Evolutionary conservation across 2,113 vertebrate genomes (phyloP), one percentile per base, ranked within the genome.

Genomic region (Pseudorhombus dupliciocellatus): DNA sequence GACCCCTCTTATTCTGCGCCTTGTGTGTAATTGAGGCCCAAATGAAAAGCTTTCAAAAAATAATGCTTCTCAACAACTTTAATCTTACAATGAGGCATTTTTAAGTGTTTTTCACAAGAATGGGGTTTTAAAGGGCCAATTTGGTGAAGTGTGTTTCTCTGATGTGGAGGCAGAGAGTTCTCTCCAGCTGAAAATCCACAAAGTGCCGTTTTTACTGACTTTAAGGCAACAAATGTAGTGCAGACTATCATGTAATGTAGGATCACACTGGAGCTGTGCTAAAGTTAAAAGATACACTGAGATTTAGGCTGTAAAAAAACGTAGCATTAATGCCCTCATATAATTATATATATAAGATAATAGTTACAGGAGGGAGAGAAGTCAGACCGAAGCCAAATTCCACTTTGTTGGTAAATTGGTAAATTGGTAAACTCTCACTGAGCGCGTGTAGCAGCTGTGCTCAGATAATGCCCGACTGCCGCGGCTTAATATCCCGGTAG

Each of bases 21-120:
- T 75, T 73, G 65, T 63, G 42, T 16, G n/a, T 71, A 63, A 85
- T 30, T 69, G 71, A 72, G 58, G 74, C 37, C 70, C 70, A 66
- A 59, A 51, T 60, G 30, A 51, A 52, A 64, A 56, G 46, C 56
- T 55, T 31, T 20, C 10, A 51, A 37, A 12, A 12, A 37, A 3
- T 11, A 3, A 37, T 28, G 26, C 26, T 61, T 14, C 1, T 44
- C 42, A 54, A 53, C 5, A n/a, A 21, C 25, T 50, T 61, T 16
- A 66, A 66, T 74, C 26, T 51, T 9, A 31, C 34, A 21, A 54
- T 42, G n/a, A 70, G 21, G 37, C 5, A 25, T 30, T 22, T 42
- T 42, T 1, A 60, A 54, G 48, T 61, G n/a, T 55, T 28, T 22
- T 20, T 50, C 30, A 34, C 25, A 22, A 24, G 22, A 28, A 5